Base-by-base conservation (phyloP, 2,113 vertebrate species). In the Halichoeres trimaculatus region DNA sequence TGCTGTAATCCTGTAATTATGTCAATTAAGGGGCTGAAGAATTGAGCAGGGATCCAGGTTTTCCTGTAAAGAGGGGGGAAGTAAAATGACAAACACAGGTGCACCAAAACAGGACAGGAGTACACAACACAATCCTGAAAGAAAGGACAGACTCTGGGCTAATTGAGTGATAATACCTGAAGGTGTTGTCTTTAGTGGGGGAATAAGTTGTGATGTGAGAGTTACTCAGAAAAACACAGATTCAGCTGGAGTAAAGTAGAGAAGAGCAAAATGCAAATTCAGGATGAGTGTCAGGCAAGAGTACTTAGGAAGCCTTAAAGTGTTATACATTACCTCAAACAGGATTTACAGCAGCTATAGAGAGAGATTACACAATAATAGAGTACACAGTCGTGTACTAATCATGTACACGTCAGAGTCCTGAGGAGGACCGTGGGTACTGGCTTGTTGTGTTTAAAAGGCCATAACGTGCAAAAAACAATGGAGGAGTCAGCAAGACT, bases 1-100 rank as follows among this genome's bases (percentile, higher is more conserved):
- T 67, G 67, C 74, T 80, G 83, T 93, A 93, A 93, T 93, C 92
- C 88, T 63, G 82, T 92, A 92, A 92, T 93, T 90, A 92, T 88
- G 89, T 85, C 92, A 90, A 92, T 91, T 91, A 93, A 77, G 63
- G 69, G 69, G 77, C 83, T 77, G 81, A 74, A 48, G 81, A 75
- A 75, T 64, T 64, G 70, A 66, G 53, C 23, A 22, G 83, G 75
- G 61, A 75, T 74, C 40, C 51, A 74, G 76, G 88, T 75, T 81
- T 50, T 24, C 47, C 75, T 67, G 67, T 70, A 83, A 79, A 80
- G 53, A 57, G 55, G 14, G 53, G 58, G 51, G 63, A 74, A 67
- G 72, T 56, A 53, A 70, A 76, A 74, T 70, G 22, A 45, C 58
- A 76, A 58, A 59, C 48, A 60, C 10, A 40, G 19, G 22, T 9